Evolutionary conservation across 2,797 vertebrate species (phyloP).

Genomic region (Phoxinus dragarum): DNA sequence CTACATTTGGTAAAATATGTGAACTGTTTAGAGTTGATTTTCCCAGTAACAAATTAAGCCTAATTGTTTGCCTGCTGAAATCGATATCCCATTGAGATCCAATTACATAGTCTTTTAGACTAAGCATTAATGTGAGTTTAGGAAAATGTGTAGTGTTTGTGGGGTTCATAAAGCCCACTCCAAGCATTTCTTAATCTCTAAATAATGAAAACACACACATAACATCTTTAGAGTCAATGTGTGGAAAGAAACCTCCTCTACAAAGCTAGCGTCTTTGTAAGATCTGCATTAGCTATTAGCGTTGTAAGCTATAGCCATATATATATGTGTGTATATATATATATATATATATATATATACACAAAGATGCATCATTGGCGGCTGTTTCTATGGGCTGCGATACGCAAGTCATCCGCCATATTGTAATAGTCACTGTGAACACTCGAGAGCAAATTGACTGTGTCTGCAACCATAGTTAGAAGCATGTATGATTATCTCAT

Average conservation of each 20-base stretch:
- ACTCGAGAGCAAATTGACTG: neutral
- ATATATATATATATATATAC: too few relatives aligned
- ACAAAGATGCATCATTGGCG: too few relatives aligned
- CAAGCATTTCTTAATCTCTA: neutral
- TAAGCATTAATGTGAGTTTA: neutral
- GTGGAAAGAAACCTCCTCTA: neutral
- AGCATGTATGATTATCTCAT: too few relatives aligned
- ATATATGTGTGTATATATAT: too few relatives aligned
- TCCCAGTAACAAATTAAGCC: neutral
- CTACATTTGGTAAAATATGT: constrained; percentile 5
- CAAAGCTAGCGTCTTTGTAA: neutral
- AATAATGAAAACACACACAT: neutral
- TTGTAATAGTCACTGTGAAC: neutral
- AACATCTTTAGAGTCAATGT: constrained; percentile 3
- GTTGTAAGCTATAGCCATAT: neutral
- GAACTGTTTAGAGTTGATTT: constrained; percentile 4
- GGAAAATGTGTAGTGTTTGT: neutral
- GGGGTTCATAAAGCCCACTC: constrained; percentile 21
- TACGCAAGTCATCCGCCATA: neutral
- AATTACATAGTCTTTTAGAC: constrained; percentile 3
- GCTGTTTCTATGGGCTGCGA: neutral
- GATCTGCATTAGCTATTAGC: neutral
- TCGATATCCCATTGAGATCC: constrained; percentile 18
- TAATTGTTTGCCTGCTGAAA: neutral
- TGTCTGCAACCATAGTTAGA: neutral